Evolutionary conservation across 2,888 invertebrate genomes (phyloP), one percentile per base, ranked within the genome.

Genomic region (Conistra vaccinii): DNA sequence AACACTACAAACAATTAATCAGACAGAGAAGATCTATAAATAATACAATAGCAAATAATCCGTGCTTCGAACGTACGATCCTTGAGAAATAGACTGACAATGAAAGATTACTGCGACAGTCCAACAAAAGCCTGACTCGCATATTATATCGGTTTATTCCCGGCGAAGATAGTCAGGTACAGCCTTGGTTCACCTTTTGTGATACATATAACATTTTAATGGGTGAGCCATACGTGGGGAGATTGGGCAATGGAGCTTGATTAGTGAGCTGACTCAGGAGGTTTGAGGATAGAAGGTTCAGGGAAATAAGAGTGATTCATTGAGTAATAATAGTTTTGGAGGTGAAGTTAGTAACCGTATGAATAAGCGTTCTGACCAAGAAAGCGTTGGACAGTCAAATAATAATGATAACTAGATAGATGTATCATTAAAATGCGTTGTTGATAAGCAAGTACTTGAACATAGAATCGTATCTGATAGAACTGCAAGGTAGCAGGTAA

Each of bases 1-100:
- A 48, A 73, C 45, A 73, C 45, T 48, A 63, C 60, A 26, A 72
- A 48, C 65, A 65, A 72, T 39, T 39, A 39, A 61, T 55, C 58
- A 76, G 73, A 70, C 23, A 69, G 20, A 68, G 69, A 48, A 67
- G 67, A 73, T 72, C 85, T 83, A 77, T 74, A 76, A 72, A 81
- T 85, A 85, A 69, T 45, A 87, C 88, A 88, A 87, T 86, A 78
- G 88, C 70, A 78, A 68, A 87, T 88, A 74, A 85, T 53, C 62
- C 68, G 70, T 81, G 53, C 70, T 73, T 74, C 39, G 69, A 78
- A 71, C 73, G 61, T 69, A 69, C 48, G 29, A 85, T 78, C 88
- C 88, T 89, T 89, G 89, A 78, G 62, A 82, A 74, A 76, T 63
- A 75, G 61, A n/a, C 69, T 85, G 84, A 88, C 89, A 89, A 88